Conservation (phyloP, 2,113 vertebrate genomes). For the Anser cygnoides region DNA sequence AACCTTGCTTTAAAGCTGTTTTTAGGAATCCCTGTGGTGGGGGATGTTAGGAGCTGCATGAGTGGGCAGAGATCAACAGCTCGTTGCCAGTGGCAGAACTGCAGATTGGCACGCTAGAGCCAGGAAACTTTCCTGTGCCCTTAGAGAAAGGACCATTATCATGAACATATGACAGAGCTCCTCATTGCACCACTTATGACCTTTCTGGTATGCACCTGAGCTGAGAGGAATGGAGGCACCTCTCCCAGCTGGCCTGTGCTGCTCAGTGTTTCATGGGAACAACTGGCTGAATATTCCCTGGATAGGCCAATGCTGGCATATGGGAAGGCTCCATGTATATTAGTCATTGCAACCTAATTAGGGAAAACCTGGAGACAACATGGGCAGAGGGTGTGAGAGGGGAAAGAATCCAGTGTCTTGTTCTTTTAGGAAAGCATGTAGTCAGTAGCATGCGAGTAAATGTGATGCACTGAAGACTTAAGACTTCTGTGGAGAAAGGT, state of each 20-base stretch:
- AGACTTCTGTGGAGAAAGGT: background rate
- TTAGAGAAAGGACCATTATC: background rate
- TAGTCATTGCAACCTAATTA: background rate
- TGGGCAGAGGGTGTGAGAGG: background rate
- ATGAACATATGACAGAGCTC: background rate
- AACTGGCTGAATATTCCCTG: background rate
- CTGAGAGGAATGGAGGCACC: background rate
- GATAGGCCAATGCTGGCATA: background rate
- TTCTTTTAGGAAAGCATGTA: background rate
- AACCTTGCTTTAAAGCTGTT: background rate
- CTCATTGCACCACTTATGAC: background rate
- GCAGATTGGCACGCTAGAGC: background rate
- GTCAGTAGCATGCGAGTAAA: background rate
- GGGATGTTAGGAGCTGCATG: background rate
- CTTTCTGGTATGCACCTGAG: accelerated
- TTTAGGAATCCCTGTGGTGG: background rate
- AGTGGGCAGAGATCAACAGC: background rate
- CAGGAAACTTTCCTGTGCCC: background rate
- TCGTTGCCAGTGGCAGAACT: background rate
- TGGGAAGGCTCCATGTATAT: background rate
- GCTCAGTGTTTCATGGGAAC: background rate
- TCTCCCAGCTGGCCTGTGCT: background rate
- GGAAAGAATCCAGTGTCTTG: background rate
- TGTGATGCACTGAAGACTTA: background rate
- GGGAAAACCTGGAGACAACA: background rate